Base-by-base conservation (phyloP, 1,140 invertebrate species). In the Samia ricini region DNA sequence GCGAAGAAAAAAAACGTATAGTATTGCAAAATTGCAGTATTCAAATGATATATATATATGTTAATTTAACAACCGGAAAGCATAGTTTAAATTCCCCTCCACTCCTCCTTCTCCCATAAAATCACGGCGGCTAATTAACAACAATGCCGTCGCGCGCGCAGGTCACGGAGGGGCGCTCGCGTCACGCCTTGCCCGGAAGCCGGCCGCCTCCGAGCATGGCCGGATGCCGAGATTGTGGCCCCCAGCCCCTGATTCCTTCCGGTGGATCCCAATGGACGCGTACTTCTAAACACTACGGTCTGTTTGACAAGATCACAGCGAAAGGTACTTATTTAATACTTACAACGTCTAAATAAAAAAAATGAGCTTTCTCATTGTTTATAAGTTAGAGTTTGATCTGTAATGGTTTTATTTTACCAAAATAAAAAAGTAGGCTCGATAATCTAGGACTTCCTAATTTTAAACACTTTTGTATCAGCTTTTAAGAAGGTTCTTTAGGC, bases 161-260 rank as follows among this genome's bases (percentile, higher is more conserved):
- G 74, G 84, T 80, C 79, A 76, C 69, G 74, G 69, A 63, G 75
- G 69, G 63, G 68, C 68, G 68, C 71, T 70, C 59, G 62, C 76
- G 80, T 81, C 77, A 81, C 77, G 77, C 77, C 76, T 78, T 76
- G 70, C 60, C 54, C 84, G 83, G 83, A 84, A 83, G 77, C 69
- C 61, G 68, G 33, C 33, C 69, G 64, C 67, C 63, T 42, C 33
- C 33, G 33, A 15, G 12, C 33, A 61, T 58, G 52, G 65, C 80
- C 84, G 85, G 86, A 88, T 81, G 86, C 61, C 74, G 77, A 84
- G 85, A 88, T 85, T 88, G 86, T 81, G 71, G 64, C 74, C 75
- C 74, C 77, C 76, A 80, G 81, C 79, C 81, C 79, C 83, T 85
- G 86, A 86, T 85, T 83, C 83, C 85, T 89, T 89, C 87, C 87